Conservation (phyloP, 2,113 vertebrate species). For the Pheucticus melanocephalus region DNA sequence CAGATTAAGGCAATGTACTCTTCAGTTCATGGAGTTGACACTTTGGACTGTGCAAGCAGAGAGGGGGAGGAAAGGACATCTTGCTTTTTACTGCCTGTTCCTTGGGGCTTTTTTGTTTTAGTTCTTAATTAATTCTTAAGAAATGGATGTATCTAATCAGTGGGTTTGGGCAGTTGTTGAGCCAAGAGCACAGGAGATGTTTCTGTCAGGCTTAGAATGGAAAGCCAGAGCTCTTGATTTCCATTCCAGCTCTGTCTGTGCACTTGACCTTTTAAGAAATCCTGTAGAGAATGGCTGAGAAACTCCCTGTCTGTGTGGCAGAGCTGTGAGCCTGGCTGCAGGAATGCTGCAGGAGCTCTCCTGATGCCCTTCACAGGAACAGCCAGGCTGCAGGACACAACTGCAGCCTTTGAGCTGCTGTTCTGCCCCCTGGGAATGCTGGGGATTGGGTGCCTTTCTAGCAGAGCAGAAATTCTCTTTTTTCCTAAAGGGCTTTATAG, state of each 20-base stretch:
- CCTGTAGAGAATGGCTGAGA: neutral
- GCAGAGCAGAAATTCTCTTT: neutral
- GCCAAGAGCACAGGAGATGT: neutral
- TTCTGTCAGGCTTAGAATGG: neutral
- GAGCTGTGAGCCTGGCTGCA: neutral
- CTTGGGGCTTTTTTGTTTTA: neutral
- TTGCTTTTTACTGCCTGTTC: neutral
- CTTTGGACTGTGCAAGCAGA: neutral
- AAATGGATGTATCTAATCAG: slow-evolving; percentile 19
- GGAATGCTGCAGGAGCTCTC: neutral
- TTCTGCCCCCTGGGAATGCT: neutral
- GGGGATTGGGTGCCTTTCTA: neutral
- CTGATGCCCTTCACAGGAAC: fast-evolving
- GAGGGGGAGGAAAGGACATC: neutral
- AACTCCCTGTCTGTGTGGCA: fast-evolving
- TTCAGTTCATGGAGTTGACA: neutral
- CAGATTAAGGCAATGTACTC: neutral
- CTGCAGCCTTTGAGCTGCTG: neutral
- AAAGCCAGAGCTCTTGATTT: neutral
- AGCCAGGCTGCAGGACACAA: neutral
- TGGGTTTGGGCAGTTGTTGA: neutral
- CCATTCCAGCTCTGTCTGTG: neutral
- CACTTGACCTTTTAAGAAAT: slow-evolving; percentile 12
- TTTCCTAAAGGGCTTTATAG: neutral
- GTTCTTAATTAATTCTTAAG: slow-evolving; percentile 18